phyloP scores from a whole-genome alignment of 2,888 invertebrate species.

The Griposia aprilina region DNA sequence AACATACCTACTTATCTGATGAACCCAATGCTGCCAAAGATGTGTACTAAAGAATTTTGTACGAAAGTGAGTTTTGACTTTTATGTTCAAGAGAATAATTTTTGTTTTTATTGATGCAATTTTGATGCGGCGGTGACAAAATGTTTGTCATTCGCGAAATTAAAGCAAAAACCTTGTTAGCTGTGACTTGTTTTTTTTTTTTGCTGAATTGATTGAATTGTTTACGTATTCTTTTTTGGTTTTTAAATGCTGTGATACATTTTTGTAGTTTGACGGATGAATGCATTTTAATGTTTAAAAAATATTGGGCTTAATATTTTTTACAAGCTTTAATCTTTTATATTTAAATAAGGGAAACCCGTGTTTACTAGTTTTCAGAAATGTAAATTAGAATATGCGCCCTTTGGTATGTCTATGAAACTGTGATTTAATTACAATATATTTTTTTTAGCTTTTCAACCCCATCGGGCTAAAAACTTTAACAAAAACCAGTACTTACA shows the following conservation, averaged over 20 bases:
- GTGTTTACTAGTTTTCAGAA: too few species aligned
- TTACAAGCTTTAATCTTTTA: background rate
- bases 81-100: slow-evolving; percentile 52
- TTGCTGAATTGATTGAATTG: slow-evolving; percentile 4
- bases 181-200: slow-evolving; percentile 11
- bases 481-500: slow-evolving; percentile 2
- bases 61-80: slow-evolving; percentile 54
- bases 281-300: background rate
- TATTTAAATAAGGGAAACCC: background rate
- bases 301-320: background rate
- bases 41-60: slow-evolving; percentile 56
- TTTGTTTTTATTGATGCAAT: slow-evolving; percentile 59
- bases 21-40: slow-evolving; percentile 67
- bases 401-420: background rate
- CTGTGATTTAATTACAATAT: background rate
- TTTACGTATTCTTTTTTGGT: slow-evolving; percentile 1
- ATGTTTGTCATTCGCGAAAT: slow-evolving; percentile 42
- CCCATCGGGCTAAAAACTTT: background rate
- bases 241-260: background rate
- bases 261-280: background rate
- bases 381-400: background rate
- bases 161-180: slow-evolving; percentile 34
- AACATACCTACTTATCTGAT: slow-evolving; percentile 58
- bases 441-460: background rate
- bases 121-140: slow-evolving; percentile 56